Base-by-base conservation (phyloP, 2,113 vertebrate species). In the Columbina picui region DNA sequence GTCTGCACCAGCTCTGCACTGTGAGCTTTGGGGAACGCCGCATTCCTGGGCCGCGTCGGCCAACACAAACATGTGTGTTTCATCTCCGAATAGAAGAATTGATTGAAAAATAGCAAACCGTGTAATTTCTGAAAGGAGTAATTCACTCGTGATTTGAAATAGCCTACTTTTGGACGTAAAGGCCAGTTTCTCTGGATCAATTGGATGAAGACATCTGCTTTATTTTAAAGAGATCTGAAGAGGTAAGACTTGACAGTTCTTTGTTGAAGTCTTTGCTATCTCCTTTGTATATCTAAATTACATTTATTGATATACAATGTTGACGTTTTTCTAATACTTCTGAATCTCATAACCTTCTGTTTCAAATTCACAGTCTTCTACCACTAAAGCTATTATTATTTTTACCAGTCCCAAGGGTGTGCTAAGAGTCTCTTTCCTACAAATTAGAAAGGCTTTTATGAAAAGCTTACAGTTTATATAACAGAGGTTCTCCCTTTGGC, bases 361-460 rank as follows among this genome's bases (percentile, higher is more conserved):
- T 96, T 94, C 95, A 86, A 90, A 96, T 96, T 96, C 94, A 38
- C 95, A 94, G 87, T 43, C 92, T 93, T 90, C 94, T 32, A 87
- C 94, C 88, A 94, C 95, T 96, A 84, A n/a, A 86, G 84, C 92
- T 94, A 84, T 96, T 97, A 95, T 96, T 94, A 93, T 93, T 96
- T 96, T 96, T 96, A 97, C 92, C 90, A 90, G 94, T 88, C 94
- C 94, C 95, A 60, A 43, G 92, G 85, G 92, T 4, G 83, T 93
- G 83, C 94, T 97, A 41, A 41, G 79, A 74, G 85, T 18, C 78
- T 86, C 79, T 94, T 93, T 93, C 88, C 85, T 93, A 92, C 87
- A 96, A 96, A 96, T 96, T 94, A 93, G 84, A 79, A 15, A 67
- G 94, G 69, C 91, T 96, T 95, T 84, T 26, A 92, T 89, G 88